These are phyloP conservation scores for Enteromius mattozi DNA, from an alignment of 2,797 vertebrate genomes.

Conservation along the genomic window DNA sequence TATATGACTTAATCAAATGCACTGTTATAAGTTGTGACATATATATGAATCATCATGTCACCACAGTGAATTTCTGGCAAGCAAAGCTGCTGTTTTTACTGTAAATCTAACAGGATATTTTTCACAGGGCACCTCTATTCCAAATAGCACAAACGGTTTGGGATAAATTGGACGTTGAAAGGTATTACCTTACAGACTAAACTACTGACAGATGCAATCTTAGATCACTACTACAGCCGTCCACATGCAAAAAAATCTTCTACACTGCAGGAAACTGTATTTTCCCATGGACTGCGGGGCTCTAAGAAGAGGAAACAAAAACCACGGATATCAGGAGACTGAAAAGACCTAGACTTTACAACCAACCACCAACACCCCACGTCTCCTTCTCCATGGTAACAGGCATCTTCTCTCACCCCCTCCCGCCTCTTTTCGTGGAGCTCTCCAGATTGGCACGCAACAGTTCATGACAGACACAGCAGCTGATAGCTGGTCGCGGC, in stretches of 20 bases:
- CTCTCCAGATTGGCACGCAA: conserved; percentile 60
- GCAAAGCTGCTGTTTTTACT: background rate
- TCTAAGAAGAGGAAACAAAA: conserved; percentile 45
- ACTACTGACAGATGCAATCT: conserved; percentile 10
- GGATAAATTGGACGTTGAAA: background rate
- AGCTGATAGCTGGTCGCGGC: conserved; percentile 57
- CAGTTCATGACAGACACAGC: conserved; percentile 63
- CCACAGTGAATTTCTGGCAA: background rate
- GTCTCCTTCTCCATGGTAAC: conserved; percentile 66
- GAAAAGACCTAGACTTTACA: conserved; percentile 43
- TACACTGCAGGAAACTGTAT: conserved; percentile 50
- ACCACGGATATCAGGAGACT: conserved; percentile 28
- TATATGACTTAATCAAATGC: background rate
- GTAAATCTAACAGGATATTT: conserved; percentile 1
- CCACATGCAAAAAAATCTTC: conserved; percentile 39
- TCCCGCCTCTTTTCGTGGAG: conserved; percentile 17
- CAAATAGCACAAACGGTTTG: background rate
- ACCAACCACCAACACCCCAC: conserved; percentile 65
- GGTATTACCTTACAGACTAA: background rate
- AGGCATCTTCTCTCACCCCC: conserved; percentile 50
- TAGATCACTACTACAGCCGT: background rate
- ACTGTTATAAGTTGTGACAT: background rate
- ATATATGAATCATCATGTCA: background rate
- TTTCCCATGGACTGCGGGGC: conserved; percentile 45
- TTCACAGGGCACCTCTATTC: background rate